Percentiles rank a stretch among this genome's conserved stretches.
phyloP scores from a whole-genome alignment of 2,888 invertebrate species.

The Temnothorax ravouxi region DNA sequence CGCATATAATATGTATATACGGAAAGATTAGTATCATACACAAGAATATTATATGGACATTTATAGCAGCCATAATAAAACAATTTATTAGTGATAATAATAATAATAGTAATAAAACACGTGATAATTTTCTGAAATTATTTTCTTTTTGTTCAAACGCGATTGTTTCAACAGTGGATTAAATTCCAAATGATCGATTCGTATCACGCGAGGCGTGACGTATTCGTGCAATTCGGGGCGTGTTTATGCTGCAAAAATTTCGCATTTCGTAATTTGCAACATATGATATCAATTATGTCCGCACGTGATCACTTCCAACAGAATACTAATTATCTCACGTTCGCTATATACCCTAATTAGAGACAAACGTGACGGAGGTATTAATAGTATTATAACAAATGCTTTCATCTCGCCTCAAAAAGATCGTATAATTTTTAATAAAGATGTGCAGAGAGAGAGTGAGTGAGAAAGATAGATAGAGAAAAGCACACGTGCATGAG shows the following conservation, averaged over 20 bases:
- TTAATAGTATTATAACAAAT: conserved; percentile 26
- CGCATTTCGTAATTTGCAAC: conserved; percentile 1
- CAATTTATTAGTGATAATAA: not conserved
- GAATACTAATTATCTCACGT: conserved; percentile 64
- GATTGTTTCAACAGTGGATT: not conserved
- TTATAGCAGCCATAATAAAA: not conserved
- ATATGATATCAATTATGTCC: conserved; percentile 35
- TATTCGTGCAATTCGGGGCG: not conserved
- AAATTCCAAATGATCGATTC: not conserved
- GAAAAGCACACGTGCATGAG: not conserved
- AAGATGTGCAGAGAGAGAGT: not conserved
- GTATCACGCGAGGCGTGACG: not conserved
- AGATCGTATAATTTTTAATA: conserved; percentile 15
- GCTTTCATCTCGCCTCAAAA: not conserved
- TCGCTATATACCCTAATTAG: conserved; percentile 48
- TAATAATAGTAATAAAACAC: not conserved
- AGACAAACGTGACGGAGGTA: conserved; percentile 55
- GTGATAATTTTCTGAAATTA: not conserved
- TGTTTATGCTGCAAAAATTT: conserved; percentile 14
- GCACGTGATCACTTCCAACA: conserved; percentile 5
- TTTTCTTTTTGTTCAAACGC: not conserved
- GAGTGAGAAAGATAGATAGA: not conserved
- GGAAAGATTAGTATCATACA: not conserved
- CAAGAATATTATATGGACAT: not conserved
- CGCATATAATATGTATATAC: not conserved